Evolutionary conservation across 2,888 invertebrate genomes (phyloP).

Genomic region (Melinopterus prodromus): DNA sequence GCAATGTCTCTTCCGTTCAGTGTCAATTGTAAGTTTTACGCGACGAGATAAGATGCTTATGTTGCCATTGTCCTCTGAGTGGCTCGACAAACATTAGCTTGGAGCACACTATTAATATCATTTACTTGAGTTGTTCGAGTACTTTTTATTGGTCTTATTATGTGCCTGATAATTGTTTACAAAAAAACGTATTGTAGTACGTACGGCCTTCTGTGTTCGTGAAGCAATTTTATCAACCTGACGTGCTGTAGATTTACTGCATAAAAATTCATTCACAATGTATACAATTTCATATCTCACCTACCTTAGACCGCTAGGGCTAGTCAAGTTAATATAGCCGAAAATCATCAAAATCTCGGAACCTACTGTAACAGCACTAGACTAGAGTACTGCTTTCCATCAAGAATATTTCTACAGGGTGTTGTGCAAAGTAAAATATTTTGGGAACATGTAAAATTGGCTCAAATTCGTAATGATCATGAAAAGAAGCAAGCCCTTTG

Average conservation of each 20-base stretch:
- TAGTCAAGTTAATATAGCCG: too few species aligned
- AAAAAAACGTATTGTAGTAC: not conserved
- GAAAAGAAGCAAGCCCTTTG: too few species aligned
- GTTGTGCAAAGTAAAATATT: too few species aligned
- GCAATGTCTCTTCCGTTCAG: not conserved
- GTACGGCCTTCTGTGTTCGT: not conserved
- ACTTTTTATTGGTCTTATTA: not conserved
- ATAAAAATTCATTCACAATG: not conserved
- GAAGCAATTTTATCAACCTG: not conserved
- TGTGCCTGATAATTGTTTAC: not conserved
- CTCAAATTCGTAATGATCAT: too few species aligned
- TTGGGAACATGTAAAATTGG: too few species aligned
- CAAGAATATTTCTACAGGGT: too few species aligned
- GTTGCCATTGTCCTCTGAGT: not conserved
- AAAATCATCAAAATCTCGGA: too few species aligned
- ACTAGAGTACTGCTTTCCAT: too few species aligned
- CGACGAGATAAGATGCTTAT: not conserved
- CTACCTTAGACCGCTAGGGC: too few species aligned
- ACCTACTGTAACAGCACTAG: too few species aligned
- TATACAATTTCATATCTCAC: too few species aligned
- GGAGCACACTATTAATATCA: not conserved
- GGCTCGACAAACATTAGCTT: not conserved
- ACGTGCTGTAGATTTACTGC: not conserved
- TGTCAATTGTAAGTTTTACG: not conserved
- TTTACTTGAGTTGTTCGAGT: not conserved